Evolutionary conservation across 2,113 vertebrate genomes (phyloP), one percentile per base, ranked within the genome.

Genomic region (Gnathonemus echidnorhynchus): DNA sequence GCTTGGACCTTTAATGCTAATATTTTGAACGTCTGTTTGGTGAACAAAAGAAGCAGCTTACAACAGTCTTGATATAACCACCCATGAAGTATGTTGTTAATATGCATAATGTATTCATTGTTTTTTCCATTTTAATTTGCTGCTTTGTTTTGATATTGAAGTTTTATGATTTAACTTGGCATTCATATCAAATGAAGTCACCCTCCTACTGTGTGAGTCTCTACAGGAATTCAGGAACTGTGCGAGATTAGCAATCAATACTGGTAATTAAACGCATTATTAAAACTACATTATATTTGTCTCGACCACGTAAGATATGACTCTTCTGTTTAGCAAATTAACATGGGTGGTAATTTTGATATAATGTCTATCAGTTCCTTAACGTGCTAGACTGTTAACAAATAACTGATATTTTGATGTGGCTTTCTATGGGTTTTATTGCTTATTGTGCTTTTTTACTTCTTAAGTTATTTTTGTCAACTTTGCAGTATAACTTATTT

Each of bases 181-280:
- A 86, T 86, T 84, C 88, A 74, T 88, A 88, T 88, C 88, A 88
- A 88, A 77, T 88, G 52, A 85, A 89, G 56, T 56, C 89, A 21
- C 80, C 89, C 80, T 89, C 89, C 89, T 85, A 86, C 50, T 89
- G 89, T 86, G 77, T 48, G 56, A 39, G 17, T 89, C 89, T 85
- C 89, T 85, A 62, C 89, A 89, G 80, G 89, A 89, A 89, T 85
- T 89, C 80, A 62, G 89, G 89, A 85, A 62, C 50, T 56, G 39
- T 53, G 39, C 15, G 45, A 89, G 88, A 85, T 89, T 62, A 89
- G 89, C 89, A 89, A 89, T 89, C 77, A 89, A 89, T 89, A 89
- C 80, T 85, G 11, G 21, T 89, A 89, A 89, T 89, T 85, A 86
- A 89, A 89, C 45, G 80, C 46, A 15, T 85, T 62, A 85, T 89